These are phyloP conservation scores for Hydropsyche tenuis DNA, from an alignment of 1,140 invertebrate species.

Conservation along the genomic window DNA sequence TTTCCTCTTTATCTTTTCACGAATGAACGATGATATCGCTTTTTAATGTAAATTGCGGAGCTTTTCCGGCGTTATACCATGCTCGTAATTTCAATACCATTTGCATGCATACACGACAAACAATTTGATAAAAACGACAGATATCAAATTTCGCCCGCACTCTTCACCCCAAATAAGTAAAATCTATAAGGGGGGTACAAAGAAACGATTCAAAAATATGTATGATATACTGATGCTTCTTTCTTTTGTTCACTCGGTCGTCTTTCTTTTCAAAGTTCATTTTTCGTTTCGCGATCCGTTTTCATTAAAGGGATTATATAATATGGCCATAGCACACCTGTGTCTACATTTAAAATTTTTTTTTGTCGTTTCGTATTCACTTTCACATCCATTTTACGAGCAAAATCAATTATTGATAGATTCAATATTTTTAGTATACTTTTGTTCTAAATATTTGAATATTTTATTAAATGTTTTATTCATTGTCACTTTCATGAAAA, in stretches of 20 bases:
- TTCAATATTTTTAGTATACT: too few relatives aligned
- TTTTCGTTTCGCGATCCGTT: background rate
- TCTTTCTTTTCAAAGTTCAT: background rate
- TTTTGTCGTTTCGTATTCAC: background rate
- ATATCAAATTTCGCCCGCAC: background rate
- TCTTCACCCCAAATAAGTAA: too few relatives aligned
- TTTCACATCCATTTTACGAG: too few relatives aligned
- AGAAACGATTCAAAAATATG: too few relatives aligned
- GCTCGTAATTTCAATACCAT: conserved; percentile 10
- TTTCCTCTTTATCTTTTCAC: conserved; percentile 18
- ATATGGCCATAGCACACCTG: background rate
- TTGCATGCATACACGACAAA: conserved; percentile 2
- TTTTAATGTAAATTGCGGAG: conserved; percentile 18
- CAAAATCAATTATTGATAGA: too few relatives aligned
- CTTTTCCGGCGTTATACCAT: conserved; percentile 3
- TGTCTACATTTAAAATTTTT: background rate
- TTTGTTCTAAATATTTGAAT: too few relatives aligned
- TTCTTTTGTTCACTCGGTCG: background rate
- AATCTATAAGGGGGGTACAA: too few relatives aligned
- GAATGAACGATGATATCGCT: conserved; percentile 17
- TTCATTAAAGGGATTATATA: conserved; percentile 10
- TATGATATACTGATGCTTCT: too few relatives aligned
- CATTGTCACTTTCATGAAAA: too few relatives aligned
- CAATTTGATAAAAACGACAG: conserved; percentile 16
- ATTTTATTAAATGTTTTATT: too few relatives aligned